Evolutionary conservation across 2,888 invertebrate genomes (phyloP).

Genomic region (Napeogenes inachia): DNA sequence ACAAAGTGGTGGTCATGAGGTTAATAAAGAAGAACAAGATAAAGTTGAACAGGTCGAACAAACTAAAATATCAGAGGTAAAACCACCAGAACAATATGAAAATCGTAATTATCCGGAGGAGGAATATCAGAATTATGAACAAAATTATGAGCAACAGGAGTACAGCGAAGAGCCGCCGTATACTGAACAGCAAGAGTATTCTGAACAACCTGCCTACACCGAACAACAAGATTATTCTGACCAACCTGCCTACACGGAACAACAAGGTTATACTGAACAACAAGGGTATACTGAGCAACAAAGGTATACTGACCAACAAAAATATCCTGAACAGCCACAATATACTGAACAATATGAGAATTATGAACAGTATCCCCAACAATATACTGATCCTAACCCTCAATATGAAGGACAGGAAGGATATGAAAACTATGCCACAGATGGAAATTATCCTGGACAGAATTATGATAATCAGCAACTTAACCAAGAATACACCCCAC

Average conservation of each 20-base stretch:
- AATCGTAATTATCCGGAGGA: constrained; percentile 16
- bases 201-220: constrained; percentile 44
- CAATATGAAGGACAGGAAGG: constrained; percentile 46
- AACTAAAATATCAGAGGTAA: constrained; percentile 5
- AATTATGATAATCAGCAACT: constrained; percentile 50
- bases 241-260: constrained; percentile 43
- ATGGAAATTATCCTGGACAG: constrained; percentile 51
- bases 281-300: constrained; percentile 43
- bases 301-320: constrained; percentile 40
- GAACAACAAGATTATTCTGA: constrained; percentile 58
- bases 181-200: constrained; percentile 44
- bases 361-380: constrained; percentile 53
- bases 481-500: constrained; percentile 42
- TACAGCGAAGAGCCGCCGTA: constrained; percentile 48
- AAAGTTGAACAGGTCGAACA: not conserved
- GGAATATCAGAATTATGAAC: constrained; percentile 29
- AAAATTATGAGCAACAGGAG: constrained; percentile 47
- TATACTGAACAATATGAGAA: constrained; percentile 55
- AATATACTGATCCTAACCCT: constrained; percentile 49
- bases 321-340: constrained; percentile 42
- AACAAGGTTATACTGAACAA: constrained; percentile 42
- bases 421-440: constrained; percentile 51
- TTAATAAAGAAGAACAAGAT: constrained; percentile 18
- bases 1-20: constrained; percentile 22
- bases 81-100: constrained; percentile 19